Conservation (phyloP, 2,797 vertebrate species). For the Enteromius unitaeniatus region DNA sequence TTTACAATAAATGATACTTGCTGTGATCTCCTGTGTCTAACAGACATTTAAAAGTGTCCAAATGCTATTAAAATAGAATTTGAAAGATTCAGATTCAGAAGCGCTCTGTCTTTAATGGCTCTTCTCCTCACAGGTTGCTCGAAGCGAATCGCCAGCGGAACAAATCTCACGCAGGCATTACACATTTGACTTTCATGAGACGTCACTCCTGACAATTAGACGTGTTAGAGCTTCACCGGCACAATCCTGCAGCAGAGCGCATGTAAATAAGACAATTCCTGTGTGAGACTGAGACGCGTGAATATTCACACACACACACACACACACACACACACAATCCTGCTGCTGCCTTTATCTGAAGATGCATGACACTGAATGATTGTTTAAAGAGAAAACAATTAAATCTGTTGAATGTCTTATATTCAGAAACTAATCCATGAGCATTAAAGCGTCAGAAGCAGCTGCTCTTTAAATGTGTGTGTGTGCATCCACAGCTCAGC, state of each 20-base stretch:
- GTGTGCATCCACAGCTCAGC: neutral
- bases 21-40: neutral
- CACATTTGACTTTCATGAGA: slow-evolving; percentile 72
- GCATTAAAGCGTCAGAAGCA: slow-evolving; percentile 1
- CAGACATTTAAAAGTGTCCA: neutral
- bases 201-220: slow-evolving; percentile 69
- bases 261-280: slow-evolving; percentile 69
- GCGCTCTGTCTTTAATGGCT: neutral
- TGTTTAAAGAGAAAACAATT: slow-evolving; percentile 63
- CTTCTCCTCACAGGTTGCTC: slow-evolving; percentile 10
- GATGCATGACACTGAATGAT: slow-evolving; percentile 56
- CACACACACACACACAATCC: neutral
- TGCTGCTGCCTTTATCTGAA: neutral
- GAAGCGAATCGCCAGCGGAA: slow-evolving; percentile 53
- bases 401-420: slow-evolving; percentile 53
- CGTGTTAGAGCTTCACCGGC: slow-evolving; percentile 66
- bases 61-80: neutral
- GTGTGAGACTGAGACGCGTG: slow-evolving; percentile 64
- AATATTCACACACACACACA: slow-evolving; percentile 59
- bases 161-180: slow-evolving; percentile 63
- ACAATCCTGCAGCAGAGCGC: slow-evolving; percentile 45
- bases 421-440: neutral
- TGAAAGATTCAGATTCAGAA: neutral
- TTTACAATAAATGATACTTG: neutral
- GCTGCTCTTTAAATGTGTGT: neutral